Conservation (phyloP, 2,888 invertebrate species). For the Folsomia candida region DNA sequence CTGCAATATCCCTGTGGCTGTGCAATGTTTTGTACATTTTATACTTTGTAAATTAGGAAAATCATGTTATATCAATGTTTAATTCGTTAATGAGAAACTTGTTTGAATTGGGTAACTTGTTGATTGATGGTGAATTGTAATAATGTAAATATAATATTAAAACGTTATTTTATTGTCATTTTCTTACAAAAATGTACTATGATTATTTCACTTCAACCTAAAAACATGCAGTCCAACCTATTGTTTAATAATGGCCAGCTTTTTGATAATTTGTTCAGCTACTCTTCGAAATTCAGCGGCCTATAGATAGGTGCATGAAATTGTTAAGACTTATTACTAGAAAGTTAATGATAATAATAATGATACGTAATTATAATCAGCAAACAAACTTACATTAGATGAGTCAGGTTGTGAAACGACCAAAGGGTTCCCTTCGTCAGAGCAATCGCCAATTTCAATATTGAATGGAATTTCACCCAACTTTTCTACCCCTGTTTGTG, state of each 20-base stretch:
- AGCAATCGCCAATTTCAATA: constrained; percentile 65
- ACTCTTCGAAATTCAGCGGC: constrained; percentile 53
- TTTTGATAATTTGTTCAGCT: constrained; percentile 43
- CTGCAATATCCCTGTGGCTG: no score
- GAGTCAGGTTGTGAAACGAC: constrained; percentile 66
- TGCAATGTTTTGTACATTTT: neutral
- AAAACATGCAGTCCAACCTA: no score
- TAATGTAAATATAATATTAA: neutral
- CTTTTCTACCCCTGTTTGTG: constrained; percentile 60
- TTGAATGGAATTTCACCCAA: constrained; percentile 73
- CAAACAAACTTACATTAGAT: constrained; percentile 50
- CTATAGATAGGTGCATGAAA: constrained; percentile 28
- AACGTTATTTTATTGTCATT: neutral
- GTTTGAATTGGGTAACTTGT: neutral
- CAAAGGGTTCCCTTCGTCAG: constrained; percentile 73
- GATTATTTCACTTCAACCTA: neutral
- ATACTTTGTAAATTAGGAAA: neutral
- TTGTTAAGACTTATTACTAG: no score
- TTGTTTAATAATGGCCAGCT: constrained; percentile 1
- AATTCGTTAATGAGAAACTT: no score
- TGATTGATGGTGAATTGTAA: no score
- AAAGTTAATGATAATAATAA: no score
- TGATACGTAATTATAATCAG: neutral
- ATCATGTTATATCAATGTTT: no score
- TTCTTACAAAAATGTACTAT: neutral